Evolutionary conservation across 2,888 invertebrate species (phyloP), one percentile per base, ranked within the genome.

Genomic region (Exephanes ischioxanthus): DNA sequence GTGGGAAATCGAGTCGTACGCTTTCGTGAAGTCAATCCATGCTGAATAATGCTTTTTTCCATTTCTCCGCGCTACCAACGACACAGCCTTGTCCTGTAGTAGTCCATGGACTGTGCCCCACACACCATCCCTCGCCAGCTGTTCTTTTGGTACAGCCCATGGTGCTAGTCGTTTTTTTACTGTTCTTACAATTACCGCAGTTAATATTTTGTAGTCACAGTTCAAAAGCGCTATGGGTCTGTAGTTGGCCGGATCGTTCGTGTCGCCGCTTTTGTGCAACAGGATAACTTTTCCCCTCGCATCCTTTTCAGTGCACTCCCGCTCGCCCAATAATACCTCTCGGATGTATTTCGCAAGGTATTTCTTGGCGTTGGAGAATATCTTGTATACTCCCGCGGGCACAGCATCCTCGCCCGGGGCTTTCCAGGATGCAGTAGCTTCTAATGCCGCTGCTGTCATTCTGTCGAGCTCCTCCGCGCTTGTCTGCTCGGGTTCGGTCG

Each of bases 21-120:
- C 85, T 33, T 85, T 82, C 2, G 55, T 5, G n/a, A 85, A 85
- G 11, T 85, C 78, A 3, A 80, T 84, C 89, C 89, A 89, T 7
- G 88, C 78, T n/a, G 88, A 89, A n/a, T 77, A 85, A 63, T 85
- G 70, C 0, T 11, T 76, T 16, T 53, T 87, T 0, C 85, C 77
- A 11, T 78, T 76, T 30, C 80, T 61, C 37, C 85, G 77, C 0
- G 88, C 87, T 16, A 37, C 41, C 33, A 83, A 79, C 0, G 87
- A 87, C 19, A 77, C 75, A 11, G 86, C 83, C 55, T 89, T 91
- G 68, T 90, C 89, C 19, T 83, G 70, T 1, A 89, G 63, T 0
- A 89, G 71, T 0, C 89, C 90, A 11, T 90, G 89, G 4, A 86
- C 68, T 3, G 89, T 90, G n/a, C 88, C 89, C 89, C 90, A 90